Evolutionary conservation across 2,797 vertebrate genomes (phyloP).

Genomic region (Manis crassicaudata): DNA sequence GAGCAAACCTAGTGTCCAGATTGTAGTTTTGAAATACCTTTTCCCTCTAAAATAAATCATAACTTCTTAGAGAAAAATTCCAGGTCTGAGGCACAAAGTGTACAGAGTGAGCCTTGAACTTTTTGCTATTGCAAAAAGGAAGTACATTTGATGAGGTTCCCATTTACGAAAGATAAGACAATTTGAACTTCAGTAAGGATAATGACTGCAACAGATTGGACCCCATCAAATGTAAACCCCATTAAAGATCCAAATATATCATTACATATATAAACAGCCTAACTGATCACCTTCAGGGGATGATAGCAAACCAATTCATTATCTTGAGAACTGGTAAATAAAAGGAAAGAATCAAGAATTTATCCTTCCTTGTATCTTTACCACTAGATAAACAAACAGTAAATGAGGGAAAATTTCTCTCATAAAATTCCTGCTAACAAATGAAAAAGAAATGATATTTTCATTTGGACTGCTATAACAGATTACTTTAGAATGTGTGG

Average conservation of each 20-base stretch:
- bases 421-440: background rate
- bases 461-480: background rate
- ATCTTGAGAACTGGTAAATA: slow-evolving; percentile 38
- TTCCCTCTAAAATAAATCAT: background rate
- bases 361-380: background rate
- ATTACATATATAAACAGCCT: background rate
- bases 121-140: background rate
- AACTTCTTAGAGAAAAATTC: background rate
- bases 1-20: background rate
- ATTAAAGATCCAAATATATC: background rate
- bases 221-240: background rate
- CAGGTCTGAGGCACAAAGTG: background rate
- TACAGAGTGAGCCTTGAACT: slow-evolving; percentile 18
- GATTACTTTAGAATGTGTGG: background rate
- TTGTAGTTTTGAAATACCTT: background rate
- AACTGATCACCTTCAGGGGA: background rate
- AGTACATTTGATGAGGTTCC: background rate
- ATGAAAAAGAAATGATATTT: background rate
- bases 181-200: background rate
- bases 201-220: background rate
- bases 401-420: background rate
- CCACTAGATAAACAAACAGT: background rate
- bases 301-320: background rate
- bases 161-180: background rate
- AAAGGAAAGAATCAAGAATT: background rate